Conservation (phyloP, 92 coral and sea anemone genomes). For the Umimayanthus chanpuru region DNA sequence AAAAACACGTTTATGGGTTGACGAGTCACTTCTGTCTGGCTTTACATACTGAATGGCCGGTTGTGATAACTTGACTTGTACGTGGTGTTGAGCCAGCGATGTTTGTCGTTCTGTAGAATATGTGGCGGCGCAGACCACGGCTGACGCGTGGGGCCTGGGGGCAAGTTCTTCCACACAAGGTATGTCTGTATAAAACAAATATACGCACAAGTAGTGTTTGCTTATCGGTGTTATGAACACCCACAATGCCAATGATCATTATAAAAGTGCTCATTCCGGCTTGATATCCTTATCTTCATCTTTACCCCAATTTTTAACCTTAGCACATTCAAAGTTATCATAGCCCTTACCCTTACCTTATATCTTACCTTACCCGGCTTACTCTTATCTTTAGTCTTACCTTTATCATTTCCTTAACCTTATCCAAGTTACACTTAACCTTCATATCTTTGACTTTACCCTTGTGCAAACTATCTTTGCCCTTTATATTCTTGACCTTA, state of each 20-base stretch:
- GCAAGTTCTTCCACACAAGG: slow-evolving; percentile 82
- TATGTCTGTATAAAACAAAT: slow-evolving; percentile 55
- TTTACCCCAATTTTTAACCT: no score
- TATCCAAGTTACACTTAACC: no score
- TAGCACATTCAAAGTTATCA: no score
- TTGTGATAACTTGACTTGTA: slow-evolving; percentile 72
- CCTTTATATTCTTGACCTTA: neutral
- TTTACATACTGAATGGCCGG: slow-evolving; percentile 68
- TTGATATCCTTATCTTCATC: no score
- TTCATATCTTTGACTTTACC: no score
- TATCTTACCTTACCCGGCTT: no score
- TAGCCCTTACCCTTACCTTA: no score
- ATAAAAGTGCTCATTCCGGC: no score
- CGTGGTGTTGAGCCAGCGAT: slow-evolving; percentile 77
- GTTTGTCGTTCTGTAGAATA: slow-evolving; percentile 76
- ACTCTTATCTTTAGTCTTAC: no score
- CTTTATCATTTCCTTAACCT: no score
- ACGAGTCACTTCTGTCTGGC: neutral
- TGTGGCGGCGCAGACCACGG: slow-evolving; percentile 79
- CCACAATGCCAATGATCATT: no score
- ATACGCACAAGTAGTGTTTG: neutral
- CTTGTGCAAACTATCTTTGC: neutral
- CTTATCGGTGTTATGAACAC: no score
- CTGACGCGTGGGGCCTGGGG: slow-evolving; percentile 74
- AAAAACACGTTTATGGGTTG: neutral